These are phyloP conservation scores for Hemiprocne comata DNA, from an alignment of 2,113 vertebrate species.

Conservation along the genomic window DNA sequence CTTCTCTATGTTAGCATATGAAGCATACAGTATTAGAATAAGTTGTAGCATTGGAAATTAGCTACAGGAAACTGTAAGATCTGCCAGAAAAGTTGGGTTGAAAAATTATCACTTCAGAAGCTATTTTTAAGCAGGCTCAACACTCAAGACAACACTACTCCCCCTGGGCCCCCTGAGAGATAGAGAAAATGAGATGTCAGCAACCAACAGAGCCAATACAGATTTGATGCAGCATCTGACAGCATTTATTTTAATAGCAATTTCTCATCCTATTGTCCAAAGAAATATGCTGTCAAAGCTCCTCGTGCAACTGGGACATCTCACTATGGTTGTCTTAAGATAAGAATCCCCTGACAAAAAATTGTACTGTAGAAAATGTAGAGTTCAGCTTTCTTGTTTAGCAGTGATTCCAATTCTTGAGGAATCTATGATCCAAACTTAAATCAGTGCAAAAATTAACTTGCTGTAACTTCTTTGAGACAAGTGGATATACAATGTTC, in stretches of 20 bases:
- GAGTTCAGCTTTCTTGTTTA: neutral
- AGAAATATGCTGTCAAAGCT: conserved; percentile 38
- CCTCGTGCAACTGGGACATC: neutral
- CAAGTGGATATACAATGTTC: neutral
- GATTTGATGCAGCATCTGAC: conserved; percentile 18
- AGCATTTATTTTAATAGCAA: conserved; percentile 39
- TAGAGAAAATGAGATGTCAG: conserved; percentile 11
- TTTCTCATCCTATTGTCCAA: neutral
- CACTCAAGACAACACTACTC: neutral
- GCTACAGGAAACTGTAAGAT: neutral
- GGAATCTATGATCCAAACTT: neutral
- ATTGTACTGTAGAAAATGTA: neutral
- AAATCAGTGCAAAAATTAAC: neutral
- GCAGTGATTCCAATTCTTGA: neutral
- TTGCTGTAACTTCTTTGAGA: neutral
- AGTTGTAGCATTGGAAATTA: neutral
- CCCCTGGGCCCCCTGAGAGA: neutral
- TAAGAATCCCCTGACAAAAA: neutral
- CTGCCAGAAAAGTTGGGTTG: neutral
- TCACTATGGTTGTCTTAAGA: neutral
- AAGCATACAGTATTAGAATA: neutral
- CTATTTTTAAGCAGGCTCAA: conserved; percentile 28
- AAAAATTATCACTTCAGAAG: neutral
- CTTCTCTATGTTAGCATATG: neutral
- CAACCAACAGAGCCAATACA: neutral